These are phyloP conservation scores for Otolemur garnettii DNA, from an alignment of 2,113 vertebrate species.

Conservation along the genomic window DNA sequence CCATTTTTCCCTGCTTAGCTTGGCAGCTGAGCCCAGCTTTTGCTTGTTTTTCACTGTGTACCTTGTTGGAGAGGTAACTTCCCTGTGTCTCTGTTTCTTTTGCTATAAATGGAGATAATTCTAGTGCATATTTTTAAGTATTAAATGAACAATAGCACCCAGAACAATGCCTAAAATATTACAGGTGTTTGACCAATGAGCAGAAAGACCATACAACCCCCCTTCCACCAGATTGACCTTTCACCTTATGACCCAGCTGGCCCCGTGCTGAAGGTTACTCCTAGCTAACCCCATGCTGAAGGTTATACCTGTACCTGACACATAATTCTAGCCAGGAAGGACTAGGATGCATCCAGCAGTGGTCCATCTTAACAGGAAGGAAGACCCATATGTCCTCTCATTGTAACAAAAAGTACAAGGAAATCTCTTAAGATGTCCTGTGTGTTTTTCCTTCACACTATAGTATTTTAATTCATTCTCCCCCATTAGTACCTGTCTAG, in stretches of 20 bases:
- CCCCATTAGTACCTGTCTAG: not conserved
- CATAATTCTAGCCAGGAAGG: not conserved
- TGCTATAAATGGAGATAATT: not conserved
- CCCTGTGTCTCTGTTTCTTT: not conserved
- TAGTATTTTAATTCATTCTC: constrained; percentile 31
- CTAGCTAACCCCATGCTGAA: not conserved
- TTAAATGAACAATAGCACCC: not conserved
- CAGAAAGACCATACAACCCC: not conserved
- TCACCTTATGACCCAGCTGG: not conserved
- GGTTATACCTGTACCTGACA: not conserved
- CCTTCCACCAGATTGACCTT: not conserved
- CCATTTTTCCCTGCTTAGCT: not conserved
- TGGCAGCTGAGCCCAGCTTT: not conserved
- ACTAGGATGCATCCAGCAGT: not conserved
- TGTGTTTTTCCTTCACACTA: not conserved
- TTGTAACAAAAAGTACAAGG: not conserved
- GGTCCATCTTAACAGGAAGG: not conserved
- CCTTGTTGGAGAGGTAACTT: not conserved
- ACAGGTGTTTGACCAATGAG: not conserved
- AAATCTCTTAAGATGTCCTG: not conserved
- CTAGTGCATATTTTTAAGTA: not conserved
- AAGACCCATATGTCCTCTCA: not conserved
- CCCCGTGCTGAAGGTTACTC: too few species aligned
- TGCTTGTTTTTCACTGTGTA: not conserved
- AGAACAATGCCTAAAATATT: not conserved